Conservation (phyloP, 2,888 invertebrate genomes). For the Rhyacophila evoluta region DNA sequence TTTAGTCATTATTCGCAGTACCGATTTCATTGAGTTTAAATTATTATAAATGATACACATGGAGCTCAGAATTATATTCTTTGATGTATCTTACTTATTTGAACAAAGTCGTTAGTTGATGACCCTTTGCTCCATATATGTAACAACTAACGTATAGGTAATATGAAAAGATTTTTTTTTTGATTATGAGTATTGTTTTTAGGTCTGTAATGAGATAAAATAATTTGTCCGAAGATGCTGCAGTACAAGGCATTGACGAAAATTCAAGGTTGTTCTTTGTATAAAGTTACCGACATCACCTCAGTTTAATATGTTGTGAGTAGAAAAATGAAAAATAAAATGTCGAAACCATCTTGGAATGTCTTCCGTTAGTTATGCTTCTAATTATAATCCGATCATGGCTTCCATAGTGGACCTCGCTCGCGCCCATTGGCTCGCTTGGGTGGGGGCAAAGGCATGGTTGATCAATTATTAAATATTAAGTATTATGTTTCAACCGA, state of each 20-base stretch:
- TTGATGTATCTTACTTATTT: too few species aligned
- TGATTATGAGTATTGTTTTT: too few species aligned
- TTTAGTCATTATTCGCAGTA: too few species aligned
- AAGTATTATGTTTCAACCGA: too few species aligned
- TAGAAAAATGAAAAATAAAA: not conserved
- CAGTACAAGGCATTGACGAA: not conserved
- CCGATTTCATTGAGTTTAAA: too few species aligned
- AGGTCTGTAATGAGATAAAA: not conserved
- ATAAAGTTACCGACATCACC: not conserved
- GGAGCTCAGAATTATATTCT: too few species aligned
- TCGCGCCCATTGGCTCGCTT: not conserved
- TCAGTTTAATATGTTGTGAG: not conserved
- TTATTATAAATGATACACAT: too few species aligned
- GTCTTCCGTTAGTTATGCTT: slow-evolving; percentile 14
- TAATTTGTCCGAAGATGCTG: not conserved
- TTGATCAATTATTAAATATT: too few species aligned
- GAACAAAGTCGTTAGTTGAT: too few species aligned
- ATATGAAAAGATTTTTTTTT: too few species aligned
- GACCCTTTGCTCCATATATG: too few species aligned
- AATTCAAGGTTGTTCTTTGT: not conserved
- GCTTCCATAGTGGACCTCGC: slow-evolving; percentile 11
- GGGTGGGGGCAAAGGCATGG: not conserved
- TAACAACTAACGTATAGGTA: too few species aligned
- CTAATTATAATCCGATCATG: slow-evolving; percentile 17
- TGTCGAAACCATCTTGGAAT: slow-evolving; percentile 19